These are phyloP conservation scores for Acanthosepion esculentum DNA, from an alignment of 2,888 invertebrate genomes.

Conservation along the genomic window DNA sequence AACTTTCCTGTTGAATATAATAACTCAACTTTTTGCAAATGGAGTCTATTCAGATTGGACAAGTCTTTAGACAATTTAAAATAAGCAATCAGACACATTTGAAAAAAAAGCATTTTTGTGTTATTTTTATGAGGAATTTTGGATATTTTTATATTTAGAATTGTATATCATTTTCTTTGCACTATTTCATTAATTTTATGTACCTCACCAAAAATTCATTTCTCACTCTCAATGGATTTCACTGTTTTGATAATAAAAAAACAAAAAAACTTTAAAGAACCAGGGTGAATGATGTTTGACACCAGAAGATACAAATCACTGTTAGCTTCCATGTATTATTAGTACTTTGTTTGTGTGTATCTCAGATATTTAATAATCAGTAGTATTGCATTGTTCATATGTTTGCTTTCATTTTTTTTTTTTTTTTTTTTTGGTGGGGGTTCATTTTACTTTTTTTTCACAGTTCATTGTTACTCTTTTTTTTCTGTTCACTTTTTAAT, in stretches of 20 bases:
- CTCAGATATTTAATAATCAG: background rate
- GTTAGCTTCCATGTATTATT: slow-evolving; percentile 21
- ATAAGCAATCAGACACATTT: background rate
- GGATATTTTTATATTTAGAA: background rate
- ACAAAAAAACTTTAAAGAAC: background rate
- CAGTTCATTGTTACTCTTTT: background rate
- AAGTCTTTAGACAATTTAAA: background rate
- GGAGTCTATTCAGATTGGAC: background rate
- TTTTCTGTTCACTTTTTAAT: background rate
- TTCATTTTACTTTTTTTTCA: background rate
- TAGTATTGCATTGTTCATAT: slow-evolving; percentile 15
- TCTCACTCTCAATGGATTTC: background rate
- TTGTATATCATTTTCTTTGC: slow-evolving; percentile 9
- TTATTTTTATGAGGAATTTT: background rate
- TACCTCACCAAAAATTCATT: background rate
- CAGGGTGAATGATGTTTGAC: background rate
- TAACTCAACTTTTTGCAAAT: background rate
- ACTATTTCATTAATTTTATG: slow-evolving; percentile 33
- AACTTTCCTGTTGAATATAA: too few species aligned
- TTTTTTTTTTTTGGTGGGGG: background rate
- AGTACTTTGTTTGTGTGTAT: slow-evolving; percentile 5
- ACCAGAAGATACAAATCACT: slow-evolving; percentile 12
- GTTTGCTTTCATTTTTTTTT: background rate
- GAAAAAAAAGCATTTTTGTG: background rate
- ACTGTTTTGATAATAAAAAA: background rate